Evolutionary conservation across 1,140 invertebrate species (phyloP), one percentile per base, ranked within the genome.

Genomic region (Habropoda laboriosa): DNA sequence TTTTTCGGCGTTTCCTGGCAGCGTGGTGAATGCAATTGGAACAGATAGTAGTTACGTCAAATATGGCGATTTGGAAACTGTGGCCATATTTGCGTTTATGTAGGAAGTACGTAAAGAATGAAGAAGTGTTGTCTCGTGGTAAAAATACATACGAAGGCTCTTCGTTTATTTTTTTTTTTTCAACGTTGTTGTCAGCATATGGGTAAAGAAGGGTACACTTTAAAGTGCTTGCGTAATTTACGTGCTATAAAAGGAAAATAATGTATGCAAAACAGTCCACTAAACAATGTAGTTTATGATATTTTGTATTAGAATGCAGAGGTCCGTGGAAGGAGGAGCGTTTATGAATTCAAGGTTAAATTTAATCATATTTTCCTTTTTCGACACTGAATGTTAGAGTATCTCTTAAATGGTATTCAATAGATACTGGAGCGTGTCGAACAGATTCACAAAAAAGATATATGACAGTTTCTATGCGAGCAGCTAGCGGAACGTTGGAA

Each of bases 401-500:
- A 24, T 42, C 21, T 13, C 13, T 58, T 35, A 61, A 51, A n/a
- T 60, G 0, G n/a, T 30, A 47, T 35, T 27, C 6, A 16, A 73
- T 21, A n/a, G n/a, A 63, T 63, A 73, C 7, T 60, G 30, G 40
- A 72, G 70, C 70, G 55, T 58, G 30, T 35, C 38, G 68, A 40
- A 53, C 21, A 70, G 49, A 70, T 70, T 70, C 21, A 27, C 0
- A 16, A 57, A 42, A 53, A 53, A 70, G 49, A 68, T 58, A 57
- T 30, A 58, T 35, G 73, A 66, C 40, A 76, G 35, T 76, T 76
- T 68, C 51, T 47, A 68, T 35, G 51, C 32, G n/a, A 45, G 42
- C 74, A 68, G 40, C 12, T 51, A 45, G 38, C 51, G 51, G 64
- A 68, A 76, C 74, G 74, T 68, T 68, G 30, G n/a, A 53, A 76